A percentile compares a stretch with the other conserved stretches of the same genome.
These are phyloP conservation scores for Andrena bucephala DNA, from an alignment of 2,888 invertebrate genomes.

Conservation along the genomic window DNA sequence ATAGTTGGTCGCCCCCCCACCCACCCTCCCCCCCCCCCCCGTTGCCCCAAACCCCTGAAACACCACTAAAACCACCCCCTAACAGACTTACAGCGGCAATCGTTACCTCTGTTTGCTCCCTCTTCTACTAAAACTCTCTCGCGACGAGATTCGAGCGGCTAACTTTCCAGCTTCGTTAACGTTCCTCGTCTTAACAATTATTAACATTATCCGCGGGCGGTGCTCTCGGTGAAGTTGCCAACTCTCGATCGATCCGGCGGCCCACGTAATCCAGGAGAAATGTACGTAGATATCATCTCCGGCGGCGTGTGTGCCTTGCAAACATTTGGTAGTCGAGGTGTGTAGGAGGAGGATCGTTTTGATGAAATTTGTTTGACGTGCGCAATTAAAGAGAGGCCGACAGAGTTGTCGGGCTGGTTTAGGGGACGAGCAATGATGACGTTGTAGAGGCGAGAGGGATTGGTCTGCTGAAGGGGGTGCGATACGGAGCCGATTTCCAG, in stretches of 20 bases:
- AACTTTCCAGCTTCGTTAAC: slow-evolving; percentile 45
- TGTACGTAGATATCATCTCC: no score
- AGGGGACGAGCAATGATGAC: background rate
- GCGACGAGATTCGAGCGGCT: background rate
- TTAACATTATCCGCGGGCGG: slow-evolving; percentile 23
- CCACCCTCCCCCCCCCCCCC: background rate
- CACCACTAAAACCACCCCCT: slow-evolving; percentile 79
- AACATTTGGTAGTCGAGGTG: no score
- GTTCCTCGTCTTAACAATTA: slow-evolving; percentile 42
- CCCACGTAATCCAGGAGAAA: no score
- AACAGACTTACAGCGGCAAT: slow-evolving; percentile 71
- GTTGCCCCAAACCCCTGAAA: slow-evolving; percentile 11
- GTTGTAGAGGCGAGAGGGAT: background rate
- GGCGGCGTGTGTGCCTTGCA: no score
- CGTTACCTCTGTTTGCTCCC: slow-evolving; percentile 53
- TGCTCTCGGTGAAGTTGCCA: background rate
- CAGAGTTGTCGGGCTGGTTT: background rate
- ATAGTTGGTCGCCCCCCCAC: slow-evolving; percentile 60
- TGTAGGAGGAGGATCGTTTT: no score
- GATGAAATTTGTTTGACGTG: no score
- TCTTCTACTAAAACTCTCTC: slow-evolving; percentile 41
- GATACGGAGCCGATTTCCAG: slow-evolving; percentile 17
- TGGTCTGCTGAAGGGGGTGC: background rate
- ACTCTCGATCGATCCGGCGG: background rate
- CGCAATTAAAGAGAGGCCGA: no score